A percentile compares a stretch with the other conserved stretches of the same genome.
Conservation (phyloP, 1,140 invertebrate genomes). For the Papilio helenus region DNA sequence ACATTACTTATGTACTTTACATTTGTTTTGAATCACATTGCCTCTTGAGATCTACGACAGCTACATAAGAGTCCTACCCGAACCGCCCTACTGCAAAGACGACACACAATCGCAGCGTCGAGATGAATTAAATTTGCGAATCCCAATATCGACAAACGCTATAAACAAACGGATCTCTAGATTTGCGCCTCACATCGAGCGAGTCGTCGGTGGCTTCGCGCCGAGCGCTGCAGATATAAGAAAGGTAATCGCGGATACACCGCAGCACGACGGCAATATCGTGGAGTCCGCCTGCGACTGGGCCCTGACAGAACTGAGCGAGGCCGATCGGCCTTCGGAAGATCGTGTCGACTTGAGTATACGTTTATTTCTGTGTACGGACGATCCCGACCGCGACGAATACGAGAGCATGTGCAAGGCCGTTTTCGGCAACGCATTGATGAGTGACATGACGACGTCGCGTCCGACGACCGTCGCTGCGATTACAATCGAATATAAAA, state of each 20-base stretch:
- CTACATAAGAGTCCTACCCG: not conserved
- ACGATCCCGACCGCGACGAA: slow-evolving; percentile 15
- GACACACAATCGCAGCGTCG: not conserved
- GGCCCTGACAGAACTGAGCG: not conserved
- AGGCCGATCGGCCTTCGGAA: not conserved
- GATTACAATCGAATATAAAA: not conserved
- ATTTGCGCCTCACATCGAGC: not conserved
- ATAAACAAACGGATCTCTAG: not conserved
- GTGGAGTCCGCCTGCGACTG: slow-evolving; percentile 31
- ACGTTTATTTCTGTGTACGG: slow-evolving; percentile 11
- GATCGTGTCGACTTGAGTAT: not conserved
- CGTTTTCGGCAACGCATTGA: not conserved
- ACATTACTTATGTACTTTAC: too few relatives aligned
- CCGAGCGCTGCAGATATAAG: slow-evolving; percentile 22
- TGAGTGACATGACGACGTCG: not conserved
- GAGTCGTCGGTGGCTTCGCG: not conserved
- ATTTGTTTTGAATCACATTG: too few relatives aligned
- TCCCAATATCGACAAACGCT: not conserved
- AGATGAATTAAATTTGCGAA: not conserved
- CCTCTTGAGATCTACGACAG: slow-evolving; percentile 2
- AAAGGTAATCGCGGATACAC: not conserved
- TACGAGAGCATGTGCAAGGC: slow-evolving; percentile 1
- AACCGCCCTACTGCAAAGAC: not conserved
- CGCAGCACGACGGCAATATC: not conserved
- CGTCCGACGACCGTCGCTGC: not conserved